Percentiles rank a stretch among this genome's conserved stretches.
Conservation (phyloP, 1,140 invertebrate genomes). For the Leptoteleia sp. region DNA sequence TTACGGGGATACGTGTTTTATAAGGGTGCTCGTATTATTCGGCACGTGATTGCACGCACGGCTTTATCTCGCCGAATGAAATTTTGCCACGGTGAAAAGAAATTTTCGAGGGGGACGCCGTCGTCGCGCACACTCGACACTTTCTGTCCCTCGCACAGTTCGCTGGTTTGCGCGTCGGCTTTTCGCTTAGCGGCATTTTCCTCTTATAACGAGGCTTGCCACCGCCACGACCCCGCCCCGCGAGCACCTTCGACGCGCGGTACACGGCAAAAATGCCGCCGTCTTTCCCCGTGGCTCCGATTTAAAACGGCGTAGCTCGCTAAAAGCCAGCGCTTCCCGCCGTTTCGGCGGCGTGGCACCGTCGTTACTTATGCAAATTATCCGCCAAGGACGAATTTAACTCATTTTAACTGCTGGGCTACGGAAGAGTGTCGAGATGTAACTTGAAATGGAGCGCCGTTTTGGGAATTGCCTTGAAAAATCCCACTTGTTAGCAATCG, state of each 20-base stretch:
- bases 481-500: no score
- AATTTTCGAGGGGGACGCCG: conserved; percentile 50
- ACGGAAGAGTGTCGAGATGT: not conserved
- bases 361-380: conserved; percentile 42
- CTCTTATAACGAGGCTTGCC: conserved; percentile 60
- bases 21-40: conserved; percentile 59
- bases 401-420: conserved; percentile 34
- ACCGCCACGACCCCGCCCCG: conserved; percentile 39
- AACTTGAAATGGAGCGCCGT: not conserved
- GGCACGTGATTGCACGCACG: conserved; percentile 59
- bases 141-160: conserved; percentile 52
- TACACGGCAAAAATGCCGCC: conserved; percentile 36
- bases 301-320: conserved; percentile 38
- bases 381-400: conserved; percentile 37
- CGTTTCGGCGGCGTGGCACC: conserved; percentile 20
- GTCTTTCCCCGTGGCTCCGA: conserved; percentile 42
- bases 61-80: conserved; percentile 57
- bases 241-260: conserved; percentile 43
- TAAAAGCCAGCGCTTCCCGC: conserved; percentile 24
- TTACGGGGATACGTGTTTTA: conserved; percentile 52
- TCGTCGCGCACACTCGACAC: conserved; percentile 56
- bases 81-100: conserved; percentile 54
- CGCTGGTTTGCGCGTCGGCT: conserved; percentile 34
- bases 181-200: conserved; percentile 61
- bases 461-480: not conserved